Evolutionary conservation across 2,888 invertebrate species (phyloP), one percentile per base, ranked within the genome.

Genomic region (Ceramica pisi): DNA sequence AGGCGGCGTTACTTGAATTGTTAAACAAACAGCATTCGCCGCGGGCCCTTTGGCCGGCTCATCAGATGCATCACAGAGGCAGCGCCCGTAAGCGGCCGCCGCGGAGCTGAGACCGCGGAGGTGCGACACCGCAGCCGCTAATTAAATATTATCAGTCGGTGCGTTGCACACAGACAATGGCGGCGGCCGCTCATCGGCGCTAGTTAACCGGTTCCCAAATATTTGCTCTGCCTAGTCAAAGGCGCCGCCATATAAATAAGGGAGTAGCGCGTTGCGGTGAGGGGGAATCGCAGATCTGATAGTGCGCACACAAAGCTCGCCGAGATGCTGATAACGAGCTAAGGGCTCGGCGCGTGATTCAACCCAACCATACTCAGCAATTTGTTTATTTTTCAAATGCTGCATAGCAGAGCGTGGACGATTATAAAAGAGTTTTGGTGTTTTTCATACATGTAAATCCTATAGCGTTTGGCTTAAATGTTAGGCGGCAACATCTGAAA

Each of bases 111-210:
- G 38, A 16, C 41, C 41, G 41, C 41, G 93, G 89, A 94, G 95
- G 95, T 94, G 95, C 92, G 93, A 95, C 94, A 93, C 89, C 92
- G 90, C 83, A 88, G 91, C 90, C 92, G 92, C 94, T 95, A 94
- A 95, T 95, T 95, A 95, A 95, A 95, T 95, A 95, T 95, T 95
- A 95, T 94, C 94, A 94, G 91, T 91, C 83, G 88, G 87, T 91
- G 91, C 93, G 92, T 92, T 90, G 88, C 88, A 88, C 88, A 91
- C 92, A 94, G 92, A 95, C 95, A 95, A 95, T 94, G 81, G 91
- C 89, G 87, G 91, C 89, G 89, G 89, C 92, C 92, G 91, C 89
- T 93, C 92, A 94, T 94, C 92, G 92, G 93, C 91, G 92, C 92
- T 93, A 93, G 93, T 93, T 94, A 93, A 94, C 94, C 88, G 91